Conservation (phyloP, 2,888 invertebrate genomes). For the Marronus borbonicus region DNA sequence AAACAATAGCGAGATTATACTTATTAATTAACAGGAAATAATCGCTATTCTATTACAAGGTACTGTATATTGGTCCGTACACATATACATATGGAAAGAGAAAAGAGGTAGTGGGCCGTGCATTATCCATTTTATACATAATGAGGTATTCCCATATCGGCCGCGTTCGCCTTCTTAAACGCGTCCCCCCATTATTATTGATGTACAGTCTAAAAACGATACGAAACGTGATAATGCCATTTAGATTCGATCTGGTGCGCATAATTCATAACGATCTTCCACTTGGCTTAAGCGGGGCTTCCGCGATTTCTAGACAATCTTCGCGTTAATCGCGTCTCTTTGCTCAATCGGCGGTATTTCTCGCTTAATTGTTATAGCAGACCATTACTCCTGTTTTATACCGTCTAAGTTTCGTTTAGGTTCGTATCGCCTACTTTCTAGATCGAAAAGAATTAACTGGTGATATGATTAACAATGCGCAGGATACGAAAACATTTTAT, state of each 20-base stretch:
- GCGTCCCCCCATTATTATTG: conserved; percentile 65
- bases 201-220: conserved; percentile 64
- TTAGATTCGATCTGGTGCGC: conserved; percentile 62
- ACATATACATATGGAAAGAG: conserved; percentile 33
- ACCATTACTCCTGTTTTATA: not conserved
- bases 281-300: conserved; percentile 55
- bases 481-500: too few species aligned
- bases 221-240: conserved; percentile 67
- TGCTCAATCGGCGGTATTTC: conserved; percentile 2
- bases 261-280: conserved; percentile 59
- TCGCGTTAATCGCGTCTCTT: conserved; percentile 7
- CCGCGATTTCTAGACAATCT: conserved; percentile 58
- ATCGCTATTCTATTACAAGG: too few species aligned
- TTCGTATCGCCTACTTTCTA: conserved; percentile 7
- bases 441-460: not conserved
- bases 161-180: conserved; percentile 63
- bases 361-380: conserved; percentile 19
- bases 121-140: conserved; percentile 68
- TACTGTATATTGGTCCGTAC: not conserved
- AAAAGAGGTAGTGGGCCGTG: conserved; percentile 59
- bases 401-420: not conserved
- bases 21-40: too few species aligned
- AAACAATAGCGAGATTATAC: too few species aligned
- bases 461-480: not conserved
- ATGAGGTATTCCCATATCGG: conserved; percentile 66